Evolutionary conservation across 2,797 vertebrate species (phyloP).

Genomic region (Acanthurus tractus): DNA sequence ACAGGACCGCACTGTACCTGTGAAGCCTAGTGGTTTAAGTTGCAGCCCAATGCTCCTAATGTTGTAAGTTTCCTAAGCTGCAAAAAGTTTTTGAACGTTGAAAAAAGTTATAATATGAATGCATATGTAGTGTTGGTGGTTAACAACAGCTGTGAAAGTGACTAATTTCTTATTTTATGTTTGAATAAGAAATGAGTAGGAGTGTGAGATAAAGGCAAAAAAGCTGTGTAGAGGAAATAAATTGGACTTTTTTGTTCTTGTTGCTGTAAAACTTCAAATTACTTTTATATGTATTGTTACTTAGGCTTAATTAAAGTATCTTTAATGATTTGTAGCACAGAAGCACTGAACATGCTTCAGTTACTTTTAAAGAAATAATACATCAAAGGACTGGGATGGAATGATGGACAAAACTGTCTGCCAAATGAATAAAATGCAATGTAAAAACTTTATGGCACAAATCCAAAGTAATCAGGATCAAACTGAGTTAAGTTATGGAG

Average conservation of each 20-base stretch:
- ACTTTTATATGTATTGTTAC: too few relatives aligned
- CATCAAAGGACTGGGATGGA: background rate
- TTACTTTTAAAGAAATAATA: background rate
- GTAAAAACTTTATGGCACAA: background rate
- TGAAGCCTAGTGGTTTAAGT: conserved; percentile 68
- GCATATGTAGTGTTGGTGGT: too few relatives aligned
- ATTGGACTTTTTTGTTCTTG: too few relatives aligned
- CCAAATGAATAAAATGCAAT: background rate
- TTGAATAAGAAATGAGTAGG: too few relatives aligned
- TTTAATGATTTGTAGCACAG: too few relatives aligned
- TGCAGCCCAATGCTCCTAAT: conserved; percentile 61
- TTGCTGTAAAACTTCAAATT: too few relatives aligned
- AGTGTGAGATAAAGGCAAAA: too few relatives aligned
- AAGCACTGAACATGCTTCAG: background rate
- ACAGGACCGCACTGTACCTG: conserved; percentile 39
- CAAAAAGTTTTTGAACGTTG: conserved; percentile 55
- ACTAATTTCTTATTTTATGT: too few relatives aligned
- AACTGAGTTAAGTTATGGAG: background rate
- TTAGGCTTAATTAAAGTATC: too few relatives aligned
- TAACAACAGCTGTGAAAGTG: background rate
- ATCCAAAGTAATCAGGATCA: background rate
- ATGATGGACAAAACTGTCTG: background rate
- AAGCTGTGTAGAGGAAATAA: too few relatives aligned
- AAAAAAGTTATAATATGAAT: conserved; percentile 45
- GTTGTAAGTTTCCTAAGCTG: conserved; percentile 52